A percentile compares a stretch with the other conserved stretches of the same genome.
These are phyloP conservation scores for Falco peregrinus DNA, from an alignment of 2,797 vertebrate genomes.

Conservation along the genomic window DNA sequence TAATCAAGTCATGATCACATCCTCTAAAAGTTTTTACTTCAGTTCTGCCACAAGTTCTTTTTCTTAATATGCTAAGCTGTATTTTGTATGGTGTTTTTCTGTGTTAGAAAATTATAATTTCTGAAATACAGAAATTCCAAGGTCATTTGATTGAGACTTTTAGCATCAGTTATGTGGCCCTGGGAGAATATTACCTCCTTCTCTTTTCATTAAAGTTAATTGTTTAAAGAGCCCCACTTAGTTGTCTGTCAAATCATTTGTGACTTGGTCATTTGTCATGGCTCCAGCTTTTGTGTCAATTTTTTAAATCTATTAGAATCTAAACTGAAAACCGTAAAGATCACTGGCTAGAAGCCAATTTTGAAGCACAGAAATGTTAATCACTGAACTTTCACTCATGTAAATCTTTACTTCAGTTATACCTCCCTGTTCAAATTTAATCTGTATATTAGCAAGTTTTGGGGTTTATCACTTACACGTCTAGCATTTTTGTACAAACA, in stretches of 20 bases:
- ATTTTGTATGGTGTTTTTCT: background rate
- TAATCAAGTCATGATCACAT: background rate
- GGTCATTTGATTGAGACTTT: background rate
- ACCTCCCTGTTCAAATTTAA: background rate
- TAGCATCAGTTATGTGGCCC: background rate
- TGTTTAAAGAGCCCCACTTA: background rate
- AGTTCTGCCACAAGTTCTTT: background rate
- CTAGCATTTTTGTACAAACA: background rate
- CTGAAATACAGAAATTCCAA: background rate
- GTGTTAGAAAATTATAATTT: background rate
- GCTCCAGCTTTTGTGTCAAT: background rate
- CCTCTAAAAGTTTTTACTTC: background rate
- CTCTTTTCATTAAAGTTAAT: background rate
- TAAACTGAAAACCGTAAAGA: background rate
- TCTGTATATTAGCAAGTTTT: background rate
- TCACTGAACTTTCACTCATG: background rate
- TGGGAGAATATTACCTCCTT: background rate
- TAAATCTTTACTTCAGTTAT: background rate
- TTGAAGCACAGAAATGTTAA: background rate
- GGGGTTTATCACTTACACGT: background rate
- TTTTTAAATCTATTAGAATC: background rate
- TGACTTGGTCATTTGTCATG: background rate
- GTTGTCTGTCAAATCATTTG: background rate
- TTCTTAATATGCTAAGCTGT: background rate
- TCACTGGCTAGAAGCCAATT: background rate